Evolutionary conservation across 2,113 vertebrate species (phyloP), one percentile per base, ranked within the genome.

Genomic region (Riparia riparia): DNA sequence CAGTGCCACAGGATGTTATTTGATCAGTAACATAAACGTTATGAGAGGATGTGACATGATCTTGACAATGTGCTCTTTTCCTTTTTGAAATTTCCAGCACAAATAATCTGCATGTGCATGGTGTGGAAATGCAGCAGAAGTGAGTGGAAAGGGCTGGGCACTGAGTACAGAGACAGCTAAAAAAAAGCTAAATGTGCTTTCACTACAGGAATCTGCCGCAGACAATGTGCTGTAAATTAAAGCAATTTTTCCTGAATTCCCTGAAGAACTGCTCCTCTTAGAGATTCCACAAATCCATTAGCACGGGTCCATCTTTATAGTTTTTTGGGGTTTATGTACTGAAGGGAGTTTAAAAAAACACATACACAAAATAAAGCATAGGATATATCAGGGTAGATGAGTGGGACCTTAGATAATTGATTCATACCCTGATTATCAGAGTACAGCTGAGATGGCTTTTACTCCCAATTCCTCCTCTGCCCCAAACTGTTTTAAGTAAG

Each of bases 181-280:
- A 95, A 74, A 95, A 95, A 78, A 85, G 18, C 65, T 85, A 37
- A 82, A 72, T 12, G 17, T 82, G 93, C 63, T 86, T 90, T 66
- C 58, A 61, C 70, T 94, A 37, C 70, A 85, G 84, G 45, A 87
- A 93, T 91, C 63, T 79, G 84, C 73, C 94, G 45, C 57, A 93
- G 61, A 95, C 70, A 93, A 79, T 4, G 17, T 69, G 57, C 49
- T 93, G 70, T 57, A 87, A 91, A 96, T 93, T 58, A 91, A 94
- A 94, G 73, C 45, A 19, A 61, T 87, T 87, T 89, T 76, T 87
- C 69, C 87, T 69, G 17, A 87, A 82, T 72, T 93, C 81, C 70
- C 89, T 73, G 18, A 91, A 80, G 69, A 42, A 69, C 15, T 76
- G 41, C n/a, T 85, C 37, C 81, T 96, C 73, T n/a, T 31, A 41